phyloP scores from a whole-genome alignment of 2,888 invertebrate species.

The Cephus spinipes region DNA sequence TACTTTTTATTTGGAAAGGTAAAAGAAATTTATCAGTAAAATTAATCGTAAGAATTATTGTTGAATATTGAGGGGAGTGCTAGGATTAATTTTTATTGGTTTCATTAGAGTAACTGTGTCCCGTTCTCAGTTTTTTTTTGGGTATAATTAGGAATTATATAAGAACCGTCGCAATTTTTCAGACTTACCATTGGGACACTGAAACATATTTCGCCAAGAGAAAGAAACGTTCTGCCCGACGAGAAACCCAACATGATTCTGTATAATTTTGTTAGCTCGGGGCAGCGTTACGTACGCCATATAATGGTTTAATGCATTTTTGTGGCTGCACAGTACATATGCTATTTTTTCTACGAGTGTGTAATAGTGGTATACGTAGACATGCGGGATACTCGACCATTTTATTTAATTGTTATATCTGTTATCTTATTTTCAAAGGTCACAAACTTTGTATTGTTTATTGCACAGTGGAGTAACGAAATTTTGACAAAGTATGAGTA shows the following conservation, averaged over 20 bases:
- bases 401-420: background rate
- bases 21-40: background rate
- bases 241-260: slow-evolving; percentile 54
- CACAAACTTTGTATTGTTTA: background rate
- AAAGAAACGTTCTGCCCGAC: slow-evolving; percentile 47
- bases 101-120: background rate
- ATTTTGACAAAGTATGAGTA: no score
- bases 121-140: background rate
- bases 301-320: slow-evolving; percentile 55
- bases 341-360: background rate
- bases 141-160: background rate
- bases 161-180: background rate
- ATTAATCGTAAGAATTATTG: background rate
- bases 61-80: background rate
- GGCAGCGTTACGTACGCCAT: slow-evolving; percentile 35
- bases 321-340: slow-evolving; percentile 40
- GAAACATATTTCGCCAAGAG: slow-evolving; percentile 51
- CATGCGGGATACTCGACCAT: background rate
- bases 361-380: background rate
- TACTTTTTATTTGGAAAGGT: slow-evolving; percentile 6
- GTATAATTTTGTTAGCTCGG: slow-evolving; percentile 54
- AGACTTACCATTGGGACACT: slow-evolving; percentile 52
- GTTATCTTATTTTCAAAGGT: background rate
- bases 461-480: no score
- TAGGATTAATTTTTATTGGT: background rate